Percentiles rank a stretch among this genome's conserved stretches.
Evolutionary conservation across 2,888 invertebrate genomes (phyloP).

Genomic region (Sminthurinus aureus): DNA sequence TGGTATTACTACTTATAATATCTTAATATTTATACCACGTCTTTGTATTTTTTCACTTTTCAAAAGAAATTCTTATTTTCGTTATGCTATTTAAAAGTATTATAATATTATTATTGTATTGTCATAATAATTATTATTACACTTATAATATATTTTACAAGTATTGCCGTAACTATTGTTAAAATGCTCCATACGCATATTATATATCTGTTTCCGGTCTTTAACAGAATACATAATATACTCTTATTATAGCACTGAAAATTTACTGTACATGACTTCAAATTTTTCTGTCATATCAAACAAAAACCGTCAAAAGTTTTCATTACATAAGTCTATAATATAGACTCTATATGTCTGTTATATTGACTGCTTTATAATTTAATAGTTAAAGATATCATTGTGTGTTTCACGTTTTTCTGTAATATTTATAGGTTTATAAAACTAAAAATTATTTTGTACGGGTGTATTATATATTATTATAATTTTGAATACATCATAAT

Average conservation of each 20-base stretch:
- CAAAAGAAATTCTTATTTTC: not conserved
- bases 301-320: not conserved
- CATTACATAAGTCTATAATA: too few species aligned
- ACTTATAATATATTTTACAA: not conserved
- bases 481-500: too few species aligned
- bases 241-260: not conserved
- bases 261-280: not conserved
- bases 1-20: not conserved
- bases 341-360: too few species aligned
- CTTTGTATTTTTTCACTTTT: constrained; percentile 1
- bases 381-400: not conserved
- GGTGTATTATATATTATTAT: not conserved
- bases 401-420: not conserved
- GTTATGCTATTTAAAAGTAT: not conserved
- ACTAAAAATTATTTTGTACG: not conserved
- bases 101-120: too few species aligned
- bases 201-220: not conserved
- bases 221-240: not conserved
- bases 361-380: too few species aligned
- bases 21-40: not conserved
- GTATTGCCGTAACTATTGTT: not conserved
- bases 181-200: not conserved
- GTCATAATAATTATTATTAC: not conserved
- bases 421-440: not conserved
- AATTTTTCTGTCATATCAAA: not conserved